Evolutionary conservation across 1,140 invertebrate species (phyloP), one percentile per base, ranked within the genome.

Genomic region (Sipha flava): DNA sequence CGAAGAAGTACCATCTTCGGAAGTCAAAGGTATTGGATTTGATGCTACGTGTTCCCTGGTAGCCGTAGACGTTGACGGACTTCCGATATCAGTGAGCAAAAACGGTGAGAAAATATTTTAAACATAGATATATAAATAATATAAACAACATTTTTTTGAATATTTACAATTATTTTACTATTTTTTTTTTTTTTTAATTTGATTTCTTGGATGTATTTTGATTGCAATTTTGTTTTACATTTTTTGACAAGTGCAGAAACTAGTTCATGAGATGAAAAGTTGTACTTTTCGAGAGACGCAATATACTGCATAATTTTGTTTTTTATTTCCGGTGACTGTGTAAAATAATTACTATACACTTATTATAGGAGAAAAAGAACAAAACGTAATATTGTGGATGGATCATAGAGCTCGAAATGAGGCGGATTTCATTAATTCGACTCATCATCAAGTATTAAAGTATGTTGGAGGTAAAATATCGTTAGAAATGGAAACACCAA

Each of bases 311-410:
- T n/a, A n/a, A n/a, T n/a, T n/a, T n/a, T n/a, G n/a, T n/a, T n/a
- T n/a, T n/a, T n/a, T n/a, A n/a, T n/a, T n/a, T n/a, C n/a, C n/a
- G n/a, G n/a, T n/a, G n/a, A n/a, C n/a, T n/a, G n/a, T n/a, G n/a
- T n/a, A n/a, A n/a, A n/a, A n/a, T n/a, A n/a, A n/a, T n/a, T n/a
- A n/a, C n/a, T n/a, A n/a, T n/a, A n/a, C n/a, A n/a, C n/a, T n/a
- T n/a, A n/a, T n/a, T 79, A 45, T 40, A 84, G 91, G 89, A 10
- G 86, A 89, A 49, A 84, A 89, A 83, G 87, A 91, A 62, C 92
- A 93, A 85, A 97, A 98, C 86, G 88, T 98, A 31, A 94, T 98
- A 43, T 90, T 98, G 86, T 99, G 97, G 97, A 93, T 98, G 94
- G 97, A 99, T 85, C 96, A 98, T 84, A 87, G 97, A 82, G 96